Evolutionary conservation across 2,888 invertebrate genomes (phyloP).

Genomic region (Drosophila koepferae): DNA sequence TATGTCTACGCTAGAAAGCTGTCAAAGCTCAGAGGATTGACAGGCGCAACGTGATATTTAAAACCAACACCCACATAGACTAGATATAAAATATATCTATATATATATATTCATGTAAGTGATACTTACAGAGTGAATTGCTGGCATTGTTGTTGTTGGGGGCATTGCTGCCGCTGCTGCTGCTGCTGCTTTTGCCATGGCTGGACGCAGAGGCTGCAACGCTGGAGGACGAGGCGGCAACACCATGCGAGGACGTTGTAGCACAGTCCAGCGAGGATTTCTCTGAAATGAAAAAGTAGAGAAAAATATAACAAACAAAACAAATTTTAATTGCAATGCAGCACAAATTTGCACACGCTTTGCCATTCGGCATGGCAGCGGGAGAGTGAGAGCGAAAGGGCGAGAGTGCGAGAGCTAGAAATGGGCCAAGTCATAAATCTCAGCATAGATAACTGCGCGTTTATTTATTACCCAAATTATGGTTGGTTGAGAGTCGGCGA

Average conservation of each 20-base stretch:
- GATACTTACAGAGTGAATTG: slow-evolving; percentile 76
- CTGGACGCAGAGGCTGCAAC: slow-evolving; percentile 51
- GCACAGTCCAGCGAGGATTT: slow-evolving; percentile 82
- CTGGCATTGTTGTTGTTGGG: slow-evolving; percentile 60
- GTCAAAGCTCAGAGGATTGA: slow-evolving; percentile 57
- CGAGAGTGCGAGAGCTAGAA: slow-evolving; percentile 16
- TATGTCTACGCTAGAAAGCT: slow-evolving; percentile 72
- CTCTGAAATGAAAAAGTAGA: slow-evolving; percentile 66
- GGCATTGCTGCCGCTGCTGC: slow-evolving; percentile 71
- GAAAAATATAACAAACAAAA: slow-evolving; percentile 44
- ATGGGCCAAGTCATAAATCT: slow-evolving; percentile 69
- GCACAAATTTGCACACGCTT: slow-evolving; percentile 75
- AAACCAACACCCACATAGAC: background rate
- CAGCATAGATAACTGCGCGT: slow-evolving; percentile 78
- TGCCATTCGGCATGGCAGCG: slow-evolving; percentile 57
- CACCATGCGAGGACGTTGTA: slow-evolving; percentile 75
- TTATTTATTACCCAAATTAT: slow-evolving; percentile 76
- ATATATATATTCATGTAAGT: slow-evolving; percentile 5
- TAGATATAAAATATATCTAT: background rate
- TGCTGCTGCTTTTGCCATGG: slow-evolving; percentile 80
- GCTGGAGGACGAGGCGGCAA: slow-evolving; percentile 60
- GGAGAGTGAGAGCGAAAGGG: background rate
- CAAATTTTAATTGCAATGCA: slow-evolving; percentile 67
- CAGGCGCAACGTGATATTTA: background rate
- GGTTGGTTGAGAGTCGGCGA: slow-evolving; percentile 45